phyloP scores from a whole-genome alignment of 2,888 invertebrate species.

The Nysson spinosus region DNA sequence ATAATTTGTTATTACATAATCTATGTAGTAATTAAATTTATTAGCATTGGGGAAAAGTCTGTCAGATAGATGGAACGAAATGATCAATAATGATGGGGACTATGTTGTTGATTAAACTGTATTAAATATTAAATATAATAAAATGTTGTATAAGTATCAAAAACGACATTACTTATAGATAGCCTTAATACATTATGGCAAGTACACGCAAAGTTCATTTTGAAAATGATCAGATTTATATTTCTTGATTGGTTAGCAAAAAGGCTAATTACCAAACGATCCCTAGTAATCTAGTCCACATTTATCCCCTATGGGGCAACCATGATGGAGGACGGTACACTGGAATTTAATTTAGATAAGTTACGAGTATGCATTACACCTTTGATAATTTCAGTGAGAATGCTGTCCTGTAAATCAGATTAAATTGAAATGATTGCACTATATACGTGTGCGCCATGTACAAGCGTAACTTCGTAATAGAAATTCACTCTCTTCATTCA shows the following conservation, averaged over 20 bases:
- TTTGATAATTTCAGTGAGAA: conserved; percentile 32
- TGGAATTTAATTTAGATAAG: conserved; percentile 41
- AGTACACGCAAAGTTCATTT: too few relatives aligned
- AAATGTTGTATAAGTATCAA: too few relatives aligned
- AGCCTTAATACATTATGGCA: too few relatives aligned
- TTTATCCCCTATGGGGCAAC: conserved; percentile 7
- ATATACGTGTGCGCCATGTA: background rate
- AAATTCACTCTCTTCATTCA: conserved; percentile 24
- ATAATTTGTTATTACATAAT: too few relatives aligned
- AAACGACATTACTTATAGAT: too few relatives aligned
- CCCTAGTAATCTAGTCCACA: background rate
- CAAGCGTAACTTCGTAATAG: conserved; percentile 16
- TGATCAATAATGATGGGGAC: too few relatives aligned
- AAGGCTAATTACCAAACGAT: conserved; percentile 12
- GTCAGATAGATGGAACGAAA: too few relatives aligned
- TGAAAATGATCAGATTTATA: background rate
- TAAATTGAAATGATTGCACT: conserved; percentile 26
- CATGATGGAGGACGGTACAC: conserved; percentile 13
- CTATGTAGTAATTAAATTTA: too few relatives aligned
- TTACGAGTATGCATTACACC: conserved; percentile 34
- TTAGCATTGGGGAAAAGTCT: too few relatives aligned
- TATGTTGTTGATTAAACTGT: background rate
- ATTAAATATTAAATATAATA: too few relatives aligned
- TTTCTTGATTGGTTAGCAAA: conserved; percentile 8
- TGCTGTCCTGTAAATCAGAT: conserved; percentile 27